Conservation (phyloP, 53 echinoderm and acorn worm genomes). For the Crossaster papposus region DNA sequence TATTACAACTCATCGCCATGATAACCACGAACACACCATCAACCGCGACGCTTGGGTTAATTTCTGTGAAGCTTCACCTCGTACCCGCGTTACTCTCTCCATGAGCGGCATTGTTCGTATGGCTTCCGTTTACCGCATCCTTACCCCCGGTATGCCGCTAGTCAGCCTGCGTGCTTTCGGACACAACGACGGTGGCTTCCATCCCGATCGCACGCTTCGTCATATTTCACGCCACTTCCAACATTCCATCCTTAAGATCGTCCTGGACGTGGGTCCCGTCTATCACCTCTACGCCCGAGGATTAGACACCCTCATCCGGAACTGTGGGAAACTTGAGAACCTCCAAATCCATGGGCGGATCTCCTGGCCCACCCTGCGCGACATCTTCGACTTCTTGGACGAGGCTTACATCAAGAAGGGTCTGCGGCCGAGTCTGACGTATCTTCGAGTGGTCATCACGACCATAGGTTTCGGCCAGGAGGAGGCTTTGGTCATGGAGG, state of each 20-base stretch:
- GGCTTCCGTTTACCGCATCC: slow-evolving; percentile 72
- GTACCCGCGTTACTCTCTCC: slow-evolving; percentile 68
- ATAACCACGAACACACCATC: slow-evolving; percentile 70
- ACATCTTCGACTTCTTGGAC: slow-evolving; percentile 81
- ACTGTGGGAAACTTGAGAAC: slow-evolving; percentile 63
- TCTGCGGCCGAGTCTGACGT: slow-evolving; percentile 64
- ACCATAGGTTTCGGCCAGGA: slow-evolving; percentile 53
- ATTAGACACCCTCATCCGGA: slow-evolving; percentile 65
- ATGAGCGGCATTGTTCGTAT: slow-evolving; percentile 70
- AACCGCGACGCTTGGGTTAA: slow-evolving; percentile 73
- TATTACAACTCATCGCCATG: slow-evolving; percentile 73
- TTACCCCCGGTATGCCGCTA: slow-evolving; percentile 78
- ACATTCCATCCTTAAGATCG: slow-evolving; percentile 68
- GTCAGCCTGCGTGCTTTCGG: slow-evolving; percentile 73
- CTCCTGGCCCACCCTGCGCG: slow-evolving; percentile 77
- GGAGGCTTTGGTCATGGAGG: slow-evolving; percentile 81
- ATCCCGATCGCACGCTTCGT: slow-evolving; percentile 79
- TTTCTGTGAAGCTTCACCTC: slow-evolving; percentile 65
- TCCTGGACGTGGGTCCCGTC: slow-evolving; percentile 82
- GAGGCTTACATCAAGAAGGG: slow-evolving; percentile 69
- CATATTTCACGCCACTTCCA: slow-evolving; percentile 73
- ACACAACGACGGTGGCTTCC: slow-evolving; percentile 87
- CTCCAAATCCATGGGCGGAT: slow-evolving; percentile 83
- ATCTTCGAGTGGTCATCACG: slow-evolving; percentile 72
- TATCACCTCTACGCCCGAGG: slow-evolving; percentile 76